Base-by-base conservation (phyloP, 2,888 invertebrate genomes). In the Oscheius sp. region DNA sequence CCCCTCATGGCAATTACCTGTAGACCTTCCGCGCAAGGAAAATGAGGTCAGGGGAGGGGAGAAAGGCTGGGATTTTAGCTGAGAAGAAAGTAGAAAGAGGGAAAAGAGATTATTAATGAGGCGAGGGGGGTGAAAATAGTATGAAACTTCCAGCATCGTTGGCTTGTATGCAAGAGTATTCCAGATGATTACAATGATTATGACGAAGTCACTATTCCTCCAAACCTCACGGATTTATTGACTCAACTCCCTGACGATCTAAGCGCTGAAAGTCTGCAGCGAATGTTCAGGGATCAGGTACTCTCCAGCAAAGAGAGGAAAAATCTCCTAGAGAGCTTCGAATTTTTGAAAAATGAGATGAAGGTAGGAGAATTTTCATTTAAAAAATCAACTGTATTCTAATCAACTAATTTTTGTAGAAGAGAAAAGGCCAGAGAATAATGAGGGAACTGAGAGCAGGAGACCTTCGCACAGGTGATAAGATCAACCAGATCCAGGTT, bases 281-380 rank as follows among this genome's bases (percentile, higher is more conserved):
- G 77, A 68, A 85, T 84, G 82, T 80, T 84, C 74, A 79, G 81
- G 63, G 83, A 84, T 59, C 80, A 81, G 2, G 84, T 85, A 26
- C 33, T 54, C 20, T 54, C 54, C 17, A 54, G 54, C 20, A 78
- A 77, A 32, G 80, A 84, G 65, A 78, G 83, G 47, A 71, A 85
- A 49, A 80, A 80, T 1, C 65, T 84, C 44, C 66, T 84, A 47
- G 75, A 77, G 26, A 77, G 82, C 22, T 81, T 84, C 54, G 82
- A 80, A 41, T 70, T 73, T 63, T 49, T 85, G 32, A 80, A 82
- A 71, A 77, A 76, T 14, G 74, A 77, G 30, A 72, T 70, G 49
- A 71, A 72, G 61, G 44, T 71, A 50, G n/a, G 45, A n/a, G n/a
- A n/a, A n/a, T n/a, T n/a, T n/a, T n/a, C n/a, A n/a, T n/a, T n/a